Percentiles rank a stretch among this genome's conserved stretches.
Evolutionary conservation across 2,888 invertebrate genomes (phyloP).

Genomic region (Nomada ruficornis): DNA sequence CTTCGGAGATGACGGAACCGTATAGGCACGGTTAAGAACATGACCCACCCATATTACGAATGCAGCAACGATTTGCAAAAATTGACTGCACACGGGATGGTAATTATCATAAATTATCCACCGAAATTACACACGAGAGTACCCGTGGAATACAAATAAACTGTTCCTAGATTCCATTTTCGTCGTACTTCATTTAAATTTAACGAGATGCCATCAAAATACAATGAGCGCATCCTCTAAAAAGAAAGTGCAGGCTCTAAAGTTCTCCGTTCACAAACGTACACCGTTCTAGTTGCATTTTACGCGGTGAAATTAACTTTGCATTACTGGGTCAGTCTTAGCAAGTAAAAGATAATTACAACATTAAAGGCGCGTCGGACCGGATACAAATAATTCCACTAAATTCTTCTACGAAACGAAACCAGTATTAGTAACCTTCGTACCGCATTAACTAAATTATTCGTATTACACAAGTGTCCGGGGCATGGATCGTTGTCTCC

Average conservation of each 20-base stretch:
- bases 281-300: slow-evolving; percentile 21
- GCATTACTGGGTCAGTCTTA: slow-evolving; percentile 29
- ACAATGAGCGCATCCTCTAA: slow-evolving; percentile 30
- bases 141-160: neutral
- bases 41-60: slow-evolving; percentile 43
- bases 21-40: slow-evolving; percentile 42
- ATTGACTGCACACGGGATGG: neutral
- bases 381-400: slow-evolving; percentile 33
- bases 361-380: slow-evolving; percentile 7
- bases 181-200: neutral
- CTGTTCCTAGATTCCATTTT: neutral
- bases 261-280: neutral
- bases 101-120: slow-evolving; percentile 4
- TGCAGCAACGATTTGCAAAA: slow-evolving; percentile 22
- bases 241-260: slow-evolving; percentile 22
- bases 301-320: slow-evolving; percentile 24
- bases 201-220: neutral
- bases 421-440: slow-evolving; percentile 21
- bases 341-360: slow-evolving; percentile 22
- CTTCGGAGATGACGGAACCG: slow-evolving; percentile 58
- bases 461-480: neutral
- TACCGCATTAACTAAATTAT: slow-evolving; percentile 17
- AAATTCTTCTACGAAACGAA: slow-evolving; percentile 8
- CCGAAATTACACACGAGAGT: neutral
- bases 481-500: neutral